These are phyloP conservation scores for Gallinago paraguaiae DNA, from an alignment of 2,113 vertebrate species.

Conservation along the genomic window DNA sequence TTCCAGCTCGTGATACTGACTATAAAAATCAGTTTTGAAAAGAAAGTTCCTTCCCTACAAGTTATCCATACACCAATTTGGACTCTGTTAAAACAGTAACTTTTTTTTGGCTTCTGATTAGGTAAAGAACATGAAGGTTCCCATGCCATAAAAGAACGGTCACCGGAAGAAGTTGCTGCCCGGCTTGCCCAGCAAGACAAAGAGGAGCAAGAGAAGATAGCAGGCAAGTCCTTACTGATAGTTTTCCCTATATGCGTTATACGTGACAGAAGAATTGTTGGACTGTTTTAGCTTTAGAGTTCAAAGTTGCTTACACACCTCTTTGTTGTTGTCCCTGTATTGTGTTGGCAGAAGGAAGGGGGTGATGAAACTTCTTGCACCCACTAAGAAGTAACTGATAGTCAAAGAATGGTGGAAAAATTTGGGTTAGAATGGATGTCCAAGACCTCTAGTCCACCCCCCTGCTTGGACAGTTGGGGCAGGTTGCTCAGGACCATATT, in stretches of 20 bases:
- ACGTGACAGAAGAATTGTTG: rapidly evolving
- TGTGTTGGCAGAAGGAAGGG: neutral
- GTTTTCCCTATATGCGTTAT: rapidly evolving
- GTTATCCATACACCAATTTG: neutral
- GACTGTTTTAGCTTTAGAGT: neutral
- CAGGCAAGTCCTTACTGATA: conserved; percentile 67
- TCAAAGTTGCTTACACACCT: neutral
- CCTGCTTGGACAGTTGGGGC: neutral
- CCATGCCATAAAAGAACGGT: conserved; percentile 72
- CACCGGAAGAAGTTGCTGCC: conserved; percentile 89
- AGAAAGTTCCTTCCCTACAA: neutral
- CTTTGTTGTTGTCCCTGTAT: neutral
- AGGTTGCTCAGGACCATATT: neutral
- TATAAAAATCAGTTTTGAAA: neutral
- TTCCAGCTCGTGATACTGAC: neutral
- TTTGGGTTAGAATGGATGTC: neutral
- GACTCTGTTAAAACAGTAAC: conserved; percentile 7
- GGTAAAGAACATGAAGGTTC: conserved; percentile 67
- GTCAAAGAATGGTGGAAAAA: neutral
- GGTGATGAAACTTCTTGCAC: neutral
- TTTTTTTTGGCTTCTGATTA: conserved; percentile 48
- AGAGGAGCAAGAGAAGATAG: conserved; percentile 80
- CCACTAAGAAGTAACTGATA: neutral
- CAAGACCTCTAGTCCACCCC: neutral
- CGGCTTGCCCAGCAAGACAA: conserved; percentile 86